Conservation (phyloP, 2,797 vertebrate species). For the Cyclopterus lumpus region DNA sequence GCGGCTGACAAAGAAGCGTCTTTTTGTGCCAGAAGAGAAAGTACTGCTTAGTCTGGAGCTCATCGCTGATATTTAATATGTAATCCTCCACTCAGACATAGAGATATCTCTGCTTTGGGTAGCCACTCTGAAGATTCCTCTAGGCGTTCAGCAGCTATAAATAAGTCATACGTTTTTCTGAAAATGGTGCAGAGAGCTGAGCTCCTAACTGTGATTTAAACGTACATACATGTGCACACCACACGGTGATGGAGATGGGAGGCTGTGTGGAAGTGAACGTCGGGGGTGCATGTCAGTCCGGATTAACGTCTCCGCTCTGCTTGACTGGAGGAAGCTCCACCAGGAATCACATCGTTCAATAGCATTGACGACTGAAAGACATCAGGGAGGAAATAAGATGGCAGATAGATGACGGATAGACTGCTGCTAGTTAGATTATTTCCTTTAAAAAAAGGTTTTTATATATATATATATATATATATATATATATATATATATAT, state of each 20-base stretch:
- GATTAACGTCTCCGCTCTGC: constrained; percentile 12
- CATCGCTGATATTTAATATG: constrained; percentile 63
- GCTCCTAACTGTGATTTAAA: constrained; percentile 2
- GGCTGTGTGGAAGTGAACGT: constrained; percentile 13
- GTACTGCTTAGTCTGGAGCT: constrained; percentile 28
- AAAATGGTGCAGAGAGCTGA: neutral
- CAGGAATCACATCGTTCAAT: constrained; percentile 16
- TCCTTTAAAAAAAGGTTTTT: too few species aligned
- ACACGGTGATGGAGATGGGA: neutral
- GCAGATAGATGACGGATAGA: neutral
- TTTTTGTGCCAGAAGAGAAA: constrained; percentile 18
- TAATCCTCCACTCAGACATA: constrained; percentile 49
- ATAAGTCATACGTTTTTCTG: constrained; percentile 49
- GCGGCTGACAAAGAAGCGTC: constrained; percentile 12
- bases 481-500: neutral
- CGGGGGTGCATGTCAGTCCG: constrained; percentile 8
- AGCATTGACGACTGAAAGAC: constrained; percentile 5
- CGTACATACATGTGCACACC: neutral
- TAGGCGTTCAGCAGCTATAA: constrained; percentile 37
- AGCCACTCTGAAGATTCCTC: constrained; percentile 34
- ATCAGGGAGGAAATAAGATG: neutral
- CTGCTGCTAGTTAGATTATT: neutral
- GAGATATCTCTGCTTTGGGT: constrained; percentile 47
- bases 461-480: neutral
- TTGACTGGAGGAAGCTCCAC: constrained; percentile 20